Evolutionary conservation across 2,797 vertebrate genomes (phyloP).

Genomic region (Paramormyrops hopkinsi): DNA sequence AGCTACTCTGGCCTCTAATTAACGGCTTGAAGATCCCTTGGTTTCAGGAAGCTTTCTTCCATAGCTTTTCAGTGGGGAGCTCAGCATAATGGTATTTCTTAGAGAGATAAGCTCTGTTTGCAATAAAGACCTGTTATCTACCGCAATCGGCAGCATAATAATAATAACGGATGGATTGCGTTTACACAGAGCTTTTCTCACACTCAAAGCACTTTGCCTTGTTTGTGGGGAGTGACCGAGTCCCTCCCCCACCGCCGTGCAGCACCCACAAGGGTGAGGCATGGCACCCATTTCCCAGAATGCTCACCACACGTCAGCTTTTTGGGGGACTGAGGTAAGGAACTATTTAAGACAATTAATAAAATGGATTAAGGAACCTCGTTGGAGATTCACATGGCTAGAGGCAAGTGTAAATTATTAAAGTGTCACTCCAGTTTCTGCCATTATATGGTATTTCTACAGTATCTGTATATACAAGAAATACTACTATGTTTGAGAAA

Average conservation of each 20-base stretch:
- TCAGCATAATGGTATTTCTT: neutral
- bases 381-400: neutral
- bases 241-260: neutral
- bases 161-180: neutral
- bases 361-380: no score
- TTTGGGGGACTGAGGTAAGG: conserved; percentile 4
- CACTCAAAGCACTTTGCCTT: conserved; percentile 6
- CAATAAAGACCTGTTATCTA: neutral
- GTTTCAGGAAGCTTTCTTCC: neutral
- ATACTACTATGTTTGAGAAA: neutral
- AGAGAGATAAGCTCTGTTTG: neutral
- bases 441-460: neutral
- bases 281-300: neutral
- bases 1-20: neutral
- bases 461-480: neutral
- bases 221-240: neutral
- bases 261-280: neutral
- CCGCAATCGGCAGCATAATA: neutral
- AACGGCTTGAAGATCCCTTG: neutral
- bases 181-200: neutral
- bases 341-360: conserved; percentile 8
- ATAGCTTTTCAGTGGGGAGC: neutral
- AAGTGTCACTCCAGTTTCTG: conserved; percentile 11
- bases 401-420: neutral
- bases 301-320: neutral